These are phyloP conservation scores for Siphlonurus alternatus DNA, from an alignment of 2,888 invertebrate genomes.

Conservation along the genomic window DNA sequence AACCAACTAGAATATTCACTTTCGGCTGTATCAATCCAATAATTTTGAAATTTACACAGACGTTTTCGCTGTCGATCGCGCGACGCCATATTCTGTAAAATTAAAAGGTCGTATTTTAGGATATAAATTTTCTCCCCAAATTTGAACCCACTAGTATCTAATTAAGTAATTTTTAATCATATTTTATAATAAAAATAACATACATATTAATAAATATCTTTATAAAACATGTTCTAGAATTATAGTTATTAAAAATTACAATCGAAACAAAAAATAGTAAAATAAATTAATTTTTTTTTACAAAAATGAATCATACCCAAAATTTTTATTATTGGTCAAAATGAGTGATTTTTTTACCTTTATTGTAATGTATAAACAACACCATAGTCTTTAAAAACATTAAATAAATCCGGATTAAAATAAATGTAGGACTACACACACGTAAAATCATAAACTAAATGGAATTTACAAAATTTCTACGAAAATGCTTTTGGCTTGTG, in stretches of 20 bases:
- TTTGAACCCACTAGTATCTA: no score
- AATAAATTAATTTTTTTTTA: no score
- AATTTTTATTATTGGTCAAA: background rate
- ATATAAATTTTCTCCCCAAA: background rate
- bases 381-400: background rate
- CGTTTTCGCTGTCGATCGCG: conserved; percentile 1
- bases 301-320: background rate
- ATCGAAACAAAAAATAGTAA: background rate
- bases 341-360: background rate
- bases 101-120: background rate
- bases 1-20: background rate
- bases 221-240: background rate
- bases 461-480: conserved; percentile 3
- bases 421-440: background rate
- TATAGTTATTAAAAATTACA: background rate
- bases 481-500: background rate
- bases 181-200: no score
- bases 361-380: background rate
- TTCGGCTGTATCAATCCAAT: background rate
- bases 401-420: background rate
- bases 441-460: background rate
- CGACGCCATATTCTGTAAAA: conserved; percentile 2
- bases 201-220: background rate
- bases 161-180: no score
- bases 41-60: background rate